Evolutionary conservation across 2,797 vertebrate species (phyloP).

Genomic region (Loris lydekkerianus): DNA sequence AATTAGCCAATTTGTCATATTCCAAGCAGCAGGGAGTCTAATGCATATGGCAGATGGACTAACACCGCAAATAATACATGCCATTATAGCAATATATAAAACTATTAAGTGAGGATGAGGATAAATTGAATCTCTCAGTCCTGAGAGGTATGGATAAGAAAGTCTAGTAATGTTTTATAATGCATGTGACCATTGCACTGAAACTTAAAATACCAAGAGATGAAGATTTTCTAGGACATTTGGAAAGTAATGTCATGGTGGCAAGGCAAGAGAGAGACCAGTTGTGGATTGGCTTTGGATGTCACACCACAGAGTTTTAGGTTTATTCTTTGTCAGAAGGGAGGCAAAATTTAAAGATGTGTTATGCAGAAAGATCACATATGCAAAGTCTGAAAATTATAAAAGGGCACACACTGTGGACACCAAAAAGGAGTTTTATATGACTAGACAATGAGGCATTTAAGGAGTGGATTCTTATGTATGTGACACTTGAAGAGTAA

Average conservation of each 20-base stretch:
- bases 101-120: not conserved
- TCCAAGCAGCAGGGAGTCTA: not conserved
- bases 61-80: not conserved
- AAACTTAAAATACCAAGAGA: not conserved
- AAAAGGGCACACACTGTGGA: not conserved
- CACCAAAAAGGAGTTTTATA: not conserved
- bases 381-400: not conserved
- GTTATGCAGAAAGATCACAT: not conserved
- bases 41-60: not conserved
- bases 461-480: not conserved
- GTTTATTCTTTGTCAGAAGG: not conserved
- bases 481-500: not conserved
- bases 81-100: not conserved
- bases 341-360: slow-evolving; percentile 33
- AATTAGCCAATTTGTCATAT: not conserved
- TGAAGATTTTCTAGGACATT: not conserved
- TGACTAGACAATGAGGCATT: not conserved
- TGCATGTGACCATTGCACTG: not conserved
- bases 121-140: not conserved
- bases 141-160: not conserved
- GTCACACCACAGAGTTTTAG: not conserved
- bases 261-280: not conserved
- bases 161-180: not conserved
- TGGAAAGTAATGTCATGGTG: not conserved
- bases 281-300: not conserved